Percentiles rank a stretch among this genome's conserved stretches.
Conservation (phyloP, 1,140 invertebrate genomes). For the Drosophila willistoni region DNA sequence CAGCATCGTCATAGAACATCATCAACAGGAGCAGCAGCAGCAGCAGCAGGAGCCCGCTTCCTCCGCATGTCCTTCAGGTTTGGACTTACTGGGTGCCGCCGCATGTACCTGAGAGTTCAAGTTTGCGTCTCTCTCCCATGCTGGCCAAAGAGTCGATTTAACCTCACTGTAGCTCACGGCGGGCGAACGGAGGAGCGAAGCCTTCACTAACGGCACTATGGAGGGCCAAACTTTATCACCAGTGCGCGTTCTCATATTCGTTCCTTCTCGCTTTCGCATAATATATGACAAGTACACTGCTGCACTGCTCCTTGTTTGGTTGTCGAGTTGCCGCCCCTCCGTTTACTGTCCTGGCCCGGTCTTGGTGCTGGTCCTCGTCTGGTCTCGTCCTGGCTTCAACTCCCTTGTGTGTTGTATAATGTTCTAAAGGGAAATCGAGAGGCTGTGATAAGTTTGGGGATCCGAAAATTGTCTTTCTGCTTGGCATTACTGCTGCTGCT, state of each 20-base stretch:
- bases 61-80: constrained; percentile 33
- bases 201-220: constrained; percentile 72
- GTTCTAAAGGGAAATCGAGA: constrained; percentile 83
- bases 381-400: constrained; percentile 55
- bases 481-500: constrained; percentile 38
- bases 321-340: constrained; percentile 35
- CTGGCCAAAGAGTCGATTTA: constrained; percentile 57
- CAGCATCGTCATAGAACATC: constrained; percentile 77
- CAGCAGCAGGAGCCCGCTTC: constrained; percentile 21
- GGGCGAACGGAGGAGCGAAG: constrained; percentile 25
- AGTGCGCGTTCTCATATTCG: constrained; percentile 43
- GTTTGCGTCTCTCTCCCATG: constrained; percentile 39
- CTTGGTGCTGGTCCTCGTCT: constrained; percentile 23
- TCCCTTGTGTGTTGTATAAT: constrained; percentile 82
- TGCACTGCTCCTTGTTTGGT: constrained; percentile 68
- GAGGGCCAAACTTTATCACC: constrained; percentile 79
- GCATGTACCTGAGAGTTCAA: constrained; percentile 62
- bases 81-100: constrained; percentile 62
- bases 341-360: constrained; percentile 48
- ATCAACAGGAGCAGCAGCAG: constrained; percentile 48
- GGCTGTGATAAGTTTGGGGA: constrained; percentile 83
- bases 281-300: constrained; percentile 77
- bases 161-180: constrained; percentile 52
- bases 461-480: constrained; percentile 83
- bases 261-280: constrained; percentile 47